Conservation (phyloP, 2,888 invertebrate genomes). For the Theretra japonica region DNA sequence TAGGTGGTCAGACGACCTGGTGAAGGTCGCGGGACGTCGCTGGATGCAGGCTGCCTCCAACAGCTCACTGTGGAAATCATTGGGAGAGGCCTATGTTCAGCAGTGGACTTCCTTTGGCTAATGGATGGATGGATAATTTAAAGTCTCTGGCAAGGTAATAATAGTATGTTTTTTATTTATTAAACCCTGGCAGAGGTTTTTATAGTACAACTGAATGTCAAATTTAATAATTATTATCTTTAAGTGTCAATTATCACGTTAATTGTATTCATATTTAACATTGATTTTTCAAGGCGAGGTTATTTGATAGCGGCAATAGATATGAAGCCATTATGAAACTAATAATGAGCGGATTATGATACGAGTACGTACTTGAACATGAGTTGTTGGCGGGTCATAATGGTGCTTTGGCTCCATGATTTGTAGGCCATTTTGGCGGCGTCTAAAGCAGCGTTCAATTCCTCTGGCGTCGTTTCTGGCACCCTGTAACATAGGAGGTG, state of each 20-base stretch:
- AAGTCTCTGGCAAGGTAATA: too few species aligned
- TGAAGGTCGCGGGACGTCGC: too few species aligned
- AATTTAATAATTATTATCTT: too few species aligned
- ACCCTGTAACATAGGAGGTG: slow-evolving; percentile 83
- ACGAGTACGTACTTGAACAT: slow-evolving; percentile 89
- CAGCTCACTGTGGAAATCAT: too few species aligned
- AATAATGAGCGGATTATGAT: slow-evolving; percentile 5
- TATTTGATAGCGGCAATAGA: slow-evolving; percentile 8
- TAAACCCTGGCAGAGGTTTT: too few species aligned
- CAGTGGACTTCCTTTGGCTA: too few species aligned
- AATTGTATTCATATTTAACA: neutral
- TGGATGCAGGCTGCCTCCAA: too few species aligned
- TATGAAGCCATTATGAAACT: slow-evolving; percentile 19
- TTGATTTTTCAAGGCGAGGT: slow-evolving; percentile 21
- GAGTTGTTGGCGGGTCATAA: slow-evolving; percentile 95
- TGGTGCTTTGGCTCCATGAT: slow-evolving; percentile 95
- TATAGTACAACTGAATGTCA: too few species aligned
- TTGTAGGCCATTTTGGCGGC: slow-evolving; percentile 91
- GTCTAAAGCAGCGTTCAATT: slow-evolving; percentile 95
- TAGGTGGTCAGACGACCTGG: too few species aligned
- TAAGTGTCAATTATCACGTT: neutral
- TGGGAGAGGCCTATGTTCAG: too few species aligned
- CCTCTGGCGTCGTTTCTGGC: slow-evolving; percentile 94
- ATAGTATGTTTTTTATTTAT: too few species aligned
- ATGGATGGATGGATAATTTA: too few species aligned